These are phyloP conservation scores for Sebastes iracundus DNA, from an alignment of 2,797 vertebrate genomes.

Conservation along the genomic window DNA sequence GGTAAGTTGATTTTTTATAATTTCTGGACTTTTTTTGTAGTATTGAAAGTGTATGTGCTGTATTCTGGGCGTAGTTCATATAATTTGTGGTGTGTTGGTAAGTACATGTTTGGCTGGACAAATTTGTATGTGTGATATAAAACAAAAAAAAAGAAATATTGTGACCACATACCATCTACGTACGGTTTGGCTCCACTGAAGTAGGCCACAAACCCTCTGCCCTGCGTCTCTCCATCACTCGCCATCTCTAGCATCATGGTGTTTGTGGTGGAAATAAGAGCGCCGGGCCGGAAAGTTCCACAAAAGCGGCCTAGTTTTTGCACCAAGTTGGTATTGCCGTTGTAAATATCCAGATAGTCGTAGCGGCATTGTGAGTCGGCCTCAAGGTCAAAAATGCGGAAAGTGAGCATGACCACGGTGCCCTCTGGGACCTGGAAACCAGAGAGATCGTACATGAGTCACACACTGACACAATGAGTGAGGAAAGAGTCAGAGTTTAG, in stretches of 20 bases:
- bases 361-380: conserved; percentile 89
- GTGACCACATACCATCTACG: conserved; percentile 75
- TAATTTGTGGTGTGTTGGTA: background rate
- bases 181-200: conserved; percentile 84
- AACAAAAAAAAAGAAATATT: background rate
- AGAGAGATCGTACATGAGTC: conserved; percentile 11
- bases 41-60: background rate
- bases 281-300: conserved; percentile 90
- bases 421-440: conserved; percentile 87
- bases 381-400: conserved; percentile 91
- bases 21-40: background rate
- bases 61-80: background rate
- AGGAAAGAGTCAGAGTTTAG: background rate
- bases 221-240: conserved; percentile 82
- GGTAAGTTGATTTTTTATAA: background rate
- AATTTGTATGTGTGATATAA: background rate
- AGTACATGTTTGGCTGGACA: background rate
- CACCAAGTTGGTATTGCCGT: conserved; percentile 81
- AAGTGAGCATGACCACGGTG: conserved; percentile 87
- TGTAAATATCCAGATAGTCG: conserved; percentile 89
- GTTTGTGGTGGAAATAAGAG: conserved; percentile 87
- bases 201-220: conserved; percentile 88
- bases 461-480: background rate
- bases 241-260: conserved; percentile 90
- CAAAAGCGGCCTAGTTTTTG: conserved; percentile 91